Evolutionary conservation across 2,797 vertebrate species (phyloP), one percentile per base, ranked within the genome.

Genomic region (Babyrousa celebensis): DNA sequence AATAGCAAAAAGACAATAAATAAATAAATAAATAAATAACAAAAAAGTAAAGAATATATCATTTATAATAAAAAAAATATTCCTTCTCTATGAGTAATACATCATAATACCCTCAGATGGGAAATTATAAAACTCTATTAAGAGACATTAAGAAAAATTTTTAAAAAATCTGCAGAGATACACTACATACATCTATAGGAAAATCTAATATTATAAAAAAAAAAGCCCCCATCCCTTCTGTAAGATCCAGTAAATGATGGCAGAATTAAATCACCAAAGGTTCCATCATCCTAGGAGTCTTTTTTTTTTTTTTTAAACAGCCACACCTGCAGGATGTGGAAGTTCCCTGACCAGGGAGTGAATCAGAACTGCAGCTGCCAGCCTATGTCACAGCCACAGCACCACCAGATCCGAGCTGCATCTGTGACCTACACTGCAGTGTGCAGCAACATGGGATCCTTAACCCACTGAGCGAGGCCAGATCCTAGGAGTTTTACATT

Each of bases 61-160:
- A 80, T 60, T 80, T 68, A 60, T 67, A 68, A n/a, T 68, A 68
- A 67, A 3, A 85, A 94, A 85, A 29, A 54, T 60, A 25, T 70
- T 21, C 43, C 10, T 58, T 62, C n/a, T 43, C n/a, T 52, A 18
- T 32, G n/a, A 85, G 25, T 65, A 65, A 60, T 68, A 67, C 27
- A 72, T 65, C 27, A 36, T 36, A 36, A 20, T 32, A 72, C 11
- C 18, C 32, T n/a, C 32, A 56, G 71, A 43, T 21, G 40, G 12
- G 58, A 71, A 91, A 48, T 62, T 72, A 79, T 72, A 29, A 91
- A 72, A 43, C 12, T 87, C 14, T 17, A 21, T 48, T 87, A 62
- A 74, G 79, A 71, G 12, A 29, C 16, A 79, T 40, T 91, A 56
- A 80, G 21, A 58, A 58, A 91, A 86, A 91, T n/a, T n/a, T n/a